phyloP scores from a whole-genome alignment of 2,797 vertebrate genomes.

The Alfaro cultratus region DNA sequence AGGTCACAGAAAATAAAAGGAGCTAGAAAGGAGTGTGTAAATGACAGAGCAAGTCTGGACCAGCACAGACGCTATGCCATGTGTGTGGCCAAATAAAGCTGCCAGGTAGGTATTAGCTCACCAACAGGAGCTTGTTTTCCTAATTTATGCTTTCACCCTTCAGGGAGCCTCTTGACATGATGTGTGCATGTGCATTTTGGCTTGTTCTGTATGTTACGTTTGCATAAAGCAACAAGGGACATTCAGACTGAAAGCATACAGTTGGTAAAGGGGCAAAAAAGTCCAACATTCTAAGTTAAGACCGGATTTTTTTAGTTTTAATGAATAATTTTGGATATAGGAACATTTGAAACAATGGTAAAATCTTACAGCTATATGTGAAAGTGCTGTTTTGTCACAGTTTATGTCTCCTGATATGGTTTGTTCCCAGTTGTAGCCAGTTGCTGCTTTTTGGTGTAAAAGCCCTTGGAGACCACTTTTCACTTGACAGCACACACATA shows the following conservation, averaged over 20 bases:
- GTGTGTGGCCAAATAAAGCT: constrained; percentile 57
- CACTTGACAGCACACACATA: not conserved
- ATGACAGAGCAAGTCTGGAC: constrained; percentile 49
- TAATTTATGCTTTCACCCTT: constrained; percentile 54
- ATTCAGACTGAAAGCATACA: not conserved
- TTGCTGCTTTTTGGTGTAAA: constrained; percentile 5
- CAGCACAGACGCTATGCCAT: constrained; percentile 47
- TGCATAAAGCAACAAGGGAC: not conserved
- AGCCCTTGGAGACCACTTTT: not conserved
- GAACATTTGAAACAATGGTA: not conserved
- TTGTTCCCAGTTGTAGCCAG: constrained; percentile 5
- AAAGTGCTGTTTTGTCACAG: not conserved
- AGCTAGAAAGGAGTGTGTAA: constrained; percentile 33
- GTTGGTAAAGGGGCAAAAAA: not conserved
- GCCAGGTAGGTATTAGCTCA: constrained; percentile 65
- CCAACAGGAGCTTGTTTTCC: constrained; percentile 57
- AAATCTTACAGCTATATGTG: not conserved
- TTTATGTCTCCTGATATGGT: not conserved
- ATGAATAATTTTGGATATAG: not conserved
- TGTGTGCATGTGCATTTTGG: not conserved
- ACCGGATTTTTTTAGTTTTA: not conserved
- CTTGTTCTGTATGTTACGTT: not conserved
- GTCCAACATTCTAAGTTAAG: not conserved
- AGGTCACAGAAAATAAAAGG: constrained; percentile 63
- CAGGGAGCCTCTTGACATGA: constrained; percentile 23